phyloP scores from a whole-genome alignment of 2,888 invertebrate species.

The Lasioglossum villosulum region DNA sequence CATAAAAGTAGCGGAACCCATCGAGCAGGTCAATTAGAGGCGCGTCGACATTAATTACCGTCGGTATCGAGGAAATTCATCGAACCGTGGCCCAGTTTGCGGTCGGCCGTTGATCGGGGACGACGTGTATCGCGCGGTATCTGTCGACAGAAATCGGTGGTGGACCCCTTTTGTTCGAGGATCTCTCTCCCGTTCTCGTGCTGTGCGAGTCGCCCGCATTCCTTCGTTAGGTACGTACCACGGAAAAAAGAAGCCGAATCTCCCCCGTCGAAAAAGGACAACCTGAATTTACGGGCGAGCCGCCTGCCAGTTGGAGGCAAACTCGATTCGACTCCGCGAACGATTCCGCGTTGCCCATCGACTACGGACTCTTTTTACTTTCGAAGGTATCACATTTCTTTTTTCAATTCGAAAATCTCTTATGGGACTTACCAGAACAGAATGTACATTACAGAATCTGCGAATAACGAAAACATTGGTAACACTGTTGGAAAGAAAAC shows the following conservation, averaged over 20 bases:
- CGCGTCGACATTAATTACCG: constrained; percentile 35
- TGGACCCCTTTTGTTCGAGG: constrained; percentile 66
- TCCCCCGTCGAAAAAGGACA: constrained; percentile 51
- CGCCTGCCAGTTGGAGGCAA: constrained; percentile 46
- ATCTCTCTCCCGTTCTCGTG: constrained; percentile 50
- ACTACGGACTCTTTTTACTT: not conserved
- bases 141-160: constrained; percentile 57
- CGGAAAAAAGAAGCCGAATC: constrained; percentile 50
- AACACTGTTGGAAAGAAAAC: too few relatives aligned
- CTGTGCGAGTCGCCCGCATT: constrained; percentile 72
- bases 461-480: too few relatives aligned
- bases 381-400: not conserved
- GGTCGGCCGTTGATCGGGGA: not conserved
- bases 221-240: constrained; percentile 62
- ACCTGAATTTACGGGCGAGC: constrained; percentile 66
- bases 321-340: constrained; percentile 44
- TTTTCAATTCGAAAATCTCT: too few relatives aligned
- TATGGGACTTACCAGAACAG: too few relatives aligned
- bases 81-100: constrained; percentile 56
- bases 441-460: too few relatives aligned
- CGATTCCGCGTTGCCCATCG: constrained; percentile 17
- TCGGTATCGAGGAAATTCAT: constrained; percentile 42
- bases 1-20: constrained; percentile 10
- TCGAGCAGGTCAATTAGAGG: constrained; percentile 19
- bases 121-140: constrained; percentile 21